These are phyloP conservation scores for Leptopterna dolabrata DNA, from an alignment of 2,888 invertebrate genomes.

Conservation along the genomic window DNA sequence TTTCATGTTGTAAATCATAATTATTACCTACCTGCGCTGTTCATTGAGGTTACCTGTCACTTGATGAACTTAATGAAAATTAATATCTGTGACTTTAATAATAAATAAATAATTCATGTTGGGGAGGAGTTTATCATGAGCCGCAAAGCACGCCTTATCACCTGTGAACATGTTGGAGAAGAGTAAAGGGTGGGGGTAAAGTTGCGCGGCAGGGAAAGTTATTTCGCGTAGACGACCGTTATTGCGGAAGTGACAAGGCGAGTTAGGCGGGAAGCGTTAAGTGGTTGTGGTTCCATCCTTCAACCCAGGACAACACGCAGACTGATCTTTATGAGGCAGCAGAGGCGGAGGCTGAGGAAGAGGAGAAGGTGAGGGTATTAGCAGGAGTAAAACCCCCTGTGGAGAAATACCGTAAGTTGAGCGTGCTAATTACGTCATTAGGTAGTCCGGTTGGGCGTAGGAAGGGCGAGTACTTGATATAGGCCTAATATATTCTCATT, in stretches of 20 bases:
- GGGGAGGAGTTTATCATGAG: neutral
- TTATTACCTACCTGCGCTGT: no score
- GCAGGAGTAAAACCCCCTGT: neutral
- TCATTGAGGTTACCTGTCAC: no score
- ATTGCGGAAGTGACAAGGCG: slow-evolving; percentile 33
- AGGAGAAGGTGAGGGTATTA: neutral
- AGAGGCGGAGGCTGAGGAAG: neutral
- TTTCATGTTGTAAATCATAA: no score
- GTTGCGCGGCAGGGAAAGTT: slow-evolving; percentile 11
- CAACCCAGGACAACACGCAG: neutral
- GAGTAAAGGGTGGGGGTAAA: neutral
- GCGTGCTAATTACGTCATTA: slow-evolving; percentile 42
- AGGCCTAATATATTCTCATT: slow-evolving; percentile 41
- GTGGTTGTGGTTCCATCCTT: slow-evolving; percentile 2
- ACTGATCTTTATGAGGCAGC: neutral
- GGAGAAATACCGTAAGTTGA: slow-evolving; percentile 10
- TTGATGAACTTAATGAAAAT: neutral
- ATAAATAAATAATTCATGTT: neutral
- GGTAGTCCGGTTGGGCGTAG: slow-evolving; percentile 28
- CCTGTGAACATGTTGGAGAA: neutral
- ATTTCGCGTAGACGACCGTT: slow-evolving; percentile 11
- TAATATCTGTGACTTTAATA: neutral
- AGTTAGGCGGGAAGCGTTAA: slow-evolving; percentile 29
- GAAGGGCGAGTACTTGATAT: neutral
- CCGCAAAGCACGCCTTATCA: neutral